A percentile compares a stretch with the other conserved stretches of the same genome.
phyloP scores from a whole-genome alignment of 2,888 invertebrate genomes.

The Limenitis arthemis region DNA sequence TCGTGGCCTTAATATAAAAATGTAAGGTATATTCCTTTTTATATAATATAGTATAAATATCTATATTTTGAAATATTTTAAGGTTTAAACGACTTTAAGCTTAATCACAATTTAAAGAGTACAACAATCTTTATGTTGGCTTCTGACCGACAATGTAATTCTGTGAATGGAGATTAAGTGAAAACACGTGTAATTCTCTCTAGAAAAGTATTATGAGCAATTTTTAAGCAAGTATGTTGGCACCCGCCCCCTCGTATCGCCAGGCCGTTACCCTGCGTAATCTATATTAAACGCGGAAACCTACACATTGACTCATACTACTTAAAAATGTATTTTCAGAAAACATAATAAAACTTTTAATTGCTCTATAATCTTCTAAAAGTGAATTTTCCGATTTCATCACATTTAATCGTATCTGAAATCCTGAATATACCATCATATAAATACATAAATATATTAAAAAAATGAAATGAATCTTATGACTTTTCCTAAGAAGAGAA shows the following conservation, averaged over 20 bases:
- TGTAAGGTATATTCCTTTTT: constrained; percentile 44
- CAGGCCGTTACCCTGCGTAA: constrained; percentile 30
- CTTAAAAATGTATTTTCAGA: constrained; percentile 13
- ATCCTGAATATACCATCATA: too few species aligned
- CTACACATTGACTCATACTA: constrained; percentile 20
- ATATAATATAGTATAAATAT: not conserved
- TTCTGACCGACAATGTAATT: not conserved
- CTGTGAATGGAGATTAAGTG: not conserved
- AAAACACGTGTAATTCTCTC: not conserved
- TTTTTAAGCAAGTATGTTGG: constrained; percentile 29
- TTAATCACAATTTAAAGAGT: not conserved
- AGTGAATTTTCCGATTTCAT: too few species aligned
- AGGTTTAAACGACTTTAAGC: not conserved
- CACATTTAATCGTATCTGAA: too few species aligned
- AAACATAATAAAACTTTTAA: too few species aligned
- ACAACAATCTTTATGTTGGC: not conserved
- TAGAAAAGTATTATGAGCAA: constrained; percentile 3
- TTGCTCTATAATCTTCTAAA: too few species aligned
- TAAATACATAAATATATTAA: too few species aligned
- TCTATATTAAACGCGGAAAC: constrained; percentile 22
- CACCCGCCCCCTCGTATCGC: constrained; percentile 28
- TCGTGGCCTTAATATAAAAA: constrained; percentile 50
- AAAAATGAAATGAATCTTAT: too few species aligned
- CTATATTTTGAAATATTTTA: not conserved
- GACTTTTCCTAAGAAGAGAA: too few species aligned